Evolutionary conservation across 2,113 vertebrate genomes (phyloP).

Genomic region (Haemorhous mexicanus): DNA sequence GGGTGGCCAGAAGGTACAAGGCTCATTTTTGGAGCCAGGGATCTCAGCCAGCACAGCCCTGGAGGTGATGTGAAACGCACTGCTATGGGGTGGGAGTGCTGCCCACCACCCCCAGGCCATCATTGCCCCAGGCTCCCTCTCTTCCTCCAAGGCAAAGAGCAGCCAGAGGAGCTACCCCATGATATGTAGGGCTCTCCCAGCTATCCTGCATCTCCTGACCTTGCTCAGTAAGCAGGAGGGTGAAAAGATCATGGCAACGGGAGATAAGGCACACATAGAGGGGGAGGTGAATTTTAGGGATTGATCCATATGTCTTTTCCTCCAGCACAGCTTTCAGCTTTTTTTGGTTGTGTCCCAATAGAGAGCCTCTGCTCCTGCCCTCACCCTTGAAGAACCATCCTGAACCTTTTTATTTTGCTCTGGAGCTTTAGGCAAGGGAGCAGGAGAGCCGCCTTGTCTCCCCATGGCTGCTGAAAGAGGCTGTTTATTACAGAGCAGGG

Average conservation of each 20-base stretch:
- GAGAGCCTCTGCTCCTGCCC: background rate
- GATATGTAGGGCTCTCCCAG: background rate
- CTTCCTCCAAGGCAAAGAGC: fast-evolving
- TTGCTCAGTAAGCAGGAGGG: background rate
- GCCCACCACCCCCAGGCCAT: fast-evolving
- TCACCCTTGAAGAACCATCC: background rate
- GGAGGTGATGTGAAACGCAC: background rate
- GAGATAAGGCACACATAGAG: background rate
- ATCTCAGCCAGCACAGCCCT: background rate
- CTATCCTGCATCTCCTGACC: background rate
- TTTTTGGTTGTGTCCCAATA: background rate
- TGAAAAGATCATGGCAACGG: background rate
- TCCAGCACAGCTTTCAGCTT: background rate
- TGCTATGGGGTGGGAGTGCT: background rate
- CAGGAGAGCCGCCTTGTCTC: background rate
- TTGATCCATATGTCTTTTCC: background rate
- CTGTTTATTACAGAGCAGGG: constrained; percentile 45
- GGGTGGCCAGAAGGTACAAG: background rate
- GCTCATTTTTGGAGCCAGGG: background rate
- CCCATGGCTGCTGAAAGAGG: constrained; percentile 36
- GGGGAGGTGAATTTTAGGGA: background rate
- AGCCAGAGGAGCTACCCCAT: background rate
- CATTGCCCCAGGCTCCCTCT: background rate
- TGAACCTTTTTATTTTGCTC: constrained; percentile 3
- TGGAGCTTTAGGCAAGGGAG: background rate